These are phyloP conservation scores for Melanotaenia nigrans DNA, from an alignment of 2,797 vertebrate species.

Conservation along the genomic window DNA sequence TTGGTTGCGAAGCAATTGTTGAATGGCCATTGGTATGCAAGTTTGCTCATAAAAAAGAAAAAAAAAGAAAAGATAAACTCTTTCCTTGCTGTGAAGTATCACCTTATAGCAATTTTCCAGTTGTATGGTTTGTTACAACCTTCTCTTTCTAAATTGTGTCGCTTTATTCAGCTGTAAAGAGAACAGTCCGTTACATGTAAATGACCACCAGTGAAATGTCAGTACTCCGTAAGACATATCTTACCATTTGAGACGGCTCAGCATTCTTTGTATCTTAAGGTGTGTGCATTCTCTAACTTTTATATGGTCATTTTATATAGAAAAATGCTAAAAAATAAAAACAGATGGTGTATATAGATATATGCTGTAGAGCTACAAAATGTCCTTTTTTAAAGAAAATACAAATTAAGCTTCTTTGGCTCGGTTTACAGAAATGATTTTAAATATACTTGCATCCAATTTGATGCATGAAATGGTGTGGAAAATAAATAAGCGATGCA, in stretches of 20 bases:
- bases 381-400: slow-evolving; percentile 91
- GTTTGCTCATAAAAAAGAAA: slow-evolving; percentile 83
- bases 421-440: slow-evolving; percentile 98
- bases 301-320: slow-evolving; percentile 99
- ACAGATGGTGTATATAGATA: slow-evolving; percentile 89
- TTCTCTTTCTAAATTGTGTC: slow-evolving; percentile 90
- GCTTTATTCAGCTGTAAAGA: slow-evolving; percentile 83
- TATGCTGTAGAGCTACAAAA: slow-evolving; percentile 98
- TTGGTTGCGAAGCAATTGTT: slow-evolving; percentile 79
- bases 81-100: slow-evolving; percentile 93
- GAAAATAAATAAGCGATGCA: slow-evolving; percentile 95
- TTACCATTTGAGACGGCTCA: slow-evolving; percentile 93
- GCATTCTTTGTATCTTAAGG: slow-evolving; percentile 98
- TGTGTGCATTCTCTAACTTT: slow-evolving; percentile 96
- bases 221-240: slow-evolving; percentile 89
- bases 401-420: slow-evolving; percentile 98
- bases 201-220: slow-evolving; percentile 92
- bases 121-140: slow-evolving; percentile 96
- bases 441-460: slow-evolving; percentile 96
- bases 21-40: slow-evolving; percentile 89
- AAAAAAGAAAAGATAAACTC: slow-evolving; percentile 45
- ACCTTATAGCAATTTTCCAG: slow-evolving; percentile 96
- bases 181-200: slow-evolving; percentile 87
- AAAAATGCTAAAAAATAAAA: slow-evolving; percentile 87
- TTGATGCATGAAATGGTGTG: slow-evolving; percentile 97